Evolutionary conservation across 2,888 invertebrate genomes (phyloP), one percentile per base, ranked within the genome.

Genomic region (Netelia fuscicornis): DNA sequence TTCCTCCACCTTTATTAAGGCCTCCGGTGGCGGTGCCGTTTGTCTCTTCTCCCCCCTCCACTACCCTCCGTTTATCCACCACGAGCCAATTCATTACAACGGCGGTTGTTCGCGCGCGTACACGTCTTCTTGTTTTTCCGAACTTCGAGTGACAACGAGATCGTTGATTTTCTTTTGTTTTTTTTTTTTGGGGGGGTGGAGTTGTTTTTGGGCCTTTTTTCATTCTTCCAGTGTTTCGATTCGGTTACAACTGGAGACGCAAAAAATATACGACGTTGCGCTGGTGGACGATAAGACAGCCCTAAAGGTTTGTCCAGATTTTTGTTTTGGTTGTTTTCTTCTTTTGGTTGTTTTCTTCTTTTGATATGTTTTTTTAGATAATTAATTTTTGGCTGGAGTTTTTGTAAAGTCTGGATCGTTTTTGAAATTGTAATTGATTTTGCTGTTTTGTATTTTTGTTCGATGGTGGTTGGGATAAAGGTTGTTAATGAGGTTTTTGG

Each of bases 231-330:
- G 48, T 48, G 48, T 48, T 13, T 48, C 13, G 48, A 0, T 48
- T 13, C 11, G 48, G 2, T 48, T 48, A 48, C 48, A 6, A 13
- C 60, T 44, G 52, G 17, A 70, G 17, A 23, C 30, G 30, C 3
- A 48, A 70, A 74, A 48, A 10, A 48, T 11, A 48, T 13, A 13
- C 30, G 13, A 67, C 20, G 42, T 60, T 11, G 71, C 54, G 52
- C 56, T 67, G 64, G 74, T 52, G 81, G 54, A 68, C 62, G 42
- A 56, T 81, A 81, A 70, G 9, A 42, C 52, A 42, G 76, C 76
- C 72, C 76, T 11, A 30, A 52, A 81, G 84, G 84, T 84, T 42
- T 23, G 84, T 77, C 17, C 37, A 17, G 17, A 17, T 17, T 17
- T 64, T 65, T 25, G 8, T n/a, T 60, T 17, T 52, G 1, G 13